Conservation (phyloP, 2,888 invertebrate genomes). For the Podabrus alpinus region DNA sequence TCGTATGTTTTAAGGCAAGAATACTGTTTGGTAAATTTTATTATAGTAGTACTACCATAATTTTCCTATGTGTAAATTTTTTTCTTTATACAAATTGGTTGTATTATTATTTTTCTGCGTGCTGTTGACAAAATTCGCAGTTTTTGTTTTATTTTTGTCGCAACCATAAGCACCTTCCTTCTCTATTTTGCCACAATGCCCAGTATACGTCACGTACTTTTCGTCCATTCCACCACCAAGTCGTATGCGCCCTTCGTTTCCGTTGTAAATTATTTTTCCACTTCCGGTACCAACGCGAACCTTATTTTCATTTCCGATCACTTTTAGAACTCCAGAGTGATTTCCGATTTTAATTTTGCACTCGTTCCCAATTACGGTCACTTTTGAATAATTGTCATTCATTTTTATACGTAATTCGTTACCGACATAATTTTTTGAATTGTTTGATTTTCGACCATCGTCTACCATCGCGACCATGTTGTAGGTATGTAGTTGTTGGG, state of each 20-base stretch:
- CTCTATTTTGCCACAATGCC: slow-evolving; percentile 28
- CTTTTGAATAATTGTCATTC: slow-evolving; percentile 11
- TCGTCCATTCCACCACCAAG: slow-evolving; percentile 24
- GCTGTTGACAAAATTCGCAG: neutral
- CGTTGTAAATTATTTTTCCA: slow-evolving; percentile 33
- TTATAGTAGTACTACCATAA: no score
- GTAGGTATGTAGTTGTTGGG: neutral
- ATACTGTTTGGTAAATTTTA: neutral
- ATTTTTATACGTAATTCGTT: slow-evolving; percentile 24
- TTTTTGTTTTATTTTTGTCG: neutral
- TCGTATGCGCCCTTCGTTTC: slow-evolving; percentile 32
- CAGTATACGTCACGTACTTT: slow-evolving; percentile 25
- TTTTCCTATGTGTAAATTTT: neutral
- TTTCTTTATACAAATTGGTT: neutral
- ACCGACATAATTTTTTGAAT: slow-evolving; percentile 28
- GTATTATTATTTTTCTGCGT: no score
- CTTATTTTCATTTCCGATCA: slow-evolving; percentile 33
- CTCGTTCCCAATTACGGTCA: slow-evolving; percentile 32
- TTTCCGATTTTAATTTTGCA: slow-evolving; percentile 28
- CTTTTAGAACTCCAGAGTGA: slow-evolving; percentile 33
- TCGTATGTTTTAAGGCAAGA: no score
- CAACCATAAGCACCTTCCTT: neutral
- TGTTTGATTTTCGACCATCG: neutral
- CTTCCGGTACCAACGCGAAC: slow-evolving; percentile 27
- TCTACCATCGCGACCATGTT: neutral